phyloP scores from a whole-genome alignment of 2,888 invertebrate genomes.

The Sphaeridia pumilis region DNA sequence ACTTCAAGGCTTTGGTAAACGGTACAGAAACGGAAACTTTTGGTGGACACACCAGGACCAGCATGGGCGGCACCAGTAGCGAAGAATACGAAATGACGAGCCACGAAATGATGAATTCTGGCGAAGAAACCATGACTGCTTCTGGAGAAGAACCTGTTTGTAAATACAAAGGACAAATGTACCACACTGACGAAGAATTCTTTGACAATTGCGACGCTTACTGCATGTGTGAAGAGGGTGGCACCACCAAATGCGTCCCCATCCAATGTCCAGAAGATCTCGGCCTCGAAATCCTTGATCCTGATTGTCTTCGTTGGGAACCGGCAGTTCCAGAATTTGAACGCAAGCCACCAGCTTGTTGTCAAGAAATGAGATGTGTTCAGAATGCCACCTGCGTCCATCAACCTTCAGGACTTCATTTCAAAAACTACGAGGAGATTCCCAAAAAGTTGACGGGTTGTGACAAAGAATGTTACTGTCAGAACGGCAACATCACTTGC shows the following conservation, averaged over 20 bases:
- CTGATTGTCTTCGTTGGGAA: conserved; percentile 76
- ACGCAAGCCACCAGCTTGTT: conserved; percentile 64
- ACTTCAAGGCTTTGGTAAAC: conserved; percentile 27
- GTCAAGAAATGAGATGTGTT: conserved; percentile 64
- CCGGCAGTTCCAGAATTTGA: conserved; percentile 55
- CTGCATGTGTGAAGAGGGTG: conserved; percentile 60
- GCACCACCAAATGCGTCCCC: conserved; percentile 58
- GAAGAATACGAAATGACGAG: conserved; percentile 13
- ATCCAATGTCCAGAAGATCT: conserved; percentile 73
- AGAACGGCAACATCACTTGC: conserved; percentile 75
- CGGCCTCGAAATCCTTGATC: conserved; percentile 70
- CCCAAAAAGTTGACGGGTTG: conserved; percentile 67
- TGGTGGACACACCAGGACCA: conserved; percentile 18
- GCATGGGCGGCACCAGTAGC: conserved; percentile 2
- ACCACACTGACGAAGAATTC: conserved; percentile 52
- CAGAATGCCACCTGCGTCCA: conserved; percentile 72
- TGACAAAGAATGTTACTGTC: conserved; percentile 68
- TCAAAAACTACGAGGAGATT: conserved; percentile 69
- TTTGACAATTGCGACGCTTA: conserved; percentile 69
- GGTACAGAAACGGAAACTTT: conserved; percentile 28
- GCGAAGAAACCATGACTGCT: conserved; percentile 16
- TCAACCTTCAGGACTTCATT: conserved; percentile 48
- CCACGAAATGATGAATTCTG: conserved; percentile 9
- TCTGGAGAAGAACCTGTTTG: conserved; percentile 31
- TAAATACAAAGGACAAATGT: conserved; percentile 38